A percentile compares a stretch with the other conserved stretches of the same genome.
These are phyloP conservation scores for Diglossa cyanea DNA, from an alignment of 2,797 vertebrate genomes.

Conservation along the genomic window DNA sequence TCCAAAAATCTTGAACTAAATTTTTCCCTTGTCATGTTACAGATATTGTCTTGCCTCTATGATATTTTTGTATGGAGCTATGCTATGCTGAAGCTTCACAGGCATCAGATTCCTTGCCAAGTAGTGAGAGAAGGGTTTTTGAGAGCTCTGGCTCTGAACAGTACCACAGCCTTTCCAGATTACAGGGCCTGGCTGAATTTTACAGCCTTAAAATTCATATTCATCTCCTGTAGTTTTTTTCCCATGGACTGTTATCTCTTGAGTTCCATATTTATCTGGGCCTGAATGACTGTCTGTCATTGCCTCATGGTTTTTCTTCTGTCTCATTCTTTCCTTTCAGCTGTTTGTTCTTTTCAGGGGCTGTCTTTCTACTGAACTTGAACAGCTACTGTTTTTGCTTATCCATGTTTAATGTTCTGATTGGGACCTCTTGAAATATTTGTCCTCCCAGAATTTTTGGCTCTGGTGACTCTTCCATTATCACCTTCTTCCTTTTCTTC, in stretches of 20 bases:
- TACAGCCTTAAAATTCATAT: not conserved
- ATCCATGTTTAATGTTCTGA: not conserved
- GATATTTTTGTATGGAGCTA: not conserved
- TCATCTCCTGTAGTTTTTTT: not conserved
- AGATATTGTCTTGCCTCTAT: not conserved
- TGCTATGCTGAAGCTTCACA: not conserved
- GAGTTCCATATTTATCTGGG: not conserved
- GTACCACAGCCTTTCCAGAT: not conserved
- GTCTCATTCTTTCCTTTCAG: not conserved
- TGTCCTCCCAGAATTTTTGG: not conserved
- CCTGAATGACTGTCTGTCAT: not conserved
- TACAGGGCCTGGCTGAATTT: not conserved
- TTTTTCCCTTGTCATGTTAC: not conserved
- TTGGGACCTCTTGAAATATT: not conserved
- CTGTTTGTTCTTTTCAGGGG: not conserved
- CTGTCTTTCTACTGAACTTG: not conserved
- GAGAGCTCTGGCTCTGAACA: not conserved
- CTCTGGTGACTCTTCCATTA: not conserved
- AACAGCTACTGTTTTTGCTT: not conserved
- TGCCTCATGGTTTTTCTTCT: conserved; percentile 1
- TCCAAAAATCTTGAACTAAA: not conserved
- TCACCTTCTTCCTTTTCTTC: not conserved
- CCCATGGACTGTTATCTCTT: not conserved
- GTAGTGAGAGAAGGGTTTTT: not conserved
- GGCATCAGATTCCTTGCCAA: not conserved